These are phyloP conservation scores for Piezodorus guildinii DNA, from an alignment of 1,140 invertebrate species.

Conservation along the genomic window DNA sequence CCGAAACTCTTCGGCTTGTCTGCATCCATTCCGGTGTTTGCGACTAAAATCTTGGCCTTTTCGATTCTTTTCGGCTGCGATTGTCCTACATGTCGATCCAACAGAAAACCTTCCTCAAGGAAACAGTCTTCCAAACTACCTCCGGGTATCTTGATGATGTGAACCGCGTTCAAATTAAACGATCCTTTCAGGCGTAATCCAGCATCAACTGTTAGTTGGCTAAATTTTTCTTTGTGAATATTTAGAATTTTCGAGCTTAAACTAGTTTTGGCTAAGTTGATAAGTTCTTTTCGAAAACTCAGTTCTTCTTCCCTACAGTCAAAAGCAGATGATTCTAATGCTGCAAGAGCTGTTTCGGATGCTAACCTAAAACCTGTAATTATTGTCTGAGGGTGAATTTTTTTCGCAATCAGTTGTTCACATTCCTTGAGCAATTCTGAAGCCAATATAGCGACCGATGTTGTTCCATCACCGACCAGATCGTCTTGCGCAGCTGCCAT, in stretches of 20 bases:
- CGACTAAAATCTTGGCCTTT: slow-evolving; percentile 55
- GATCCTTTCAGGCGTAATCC: slow-evolving; percentile 7
- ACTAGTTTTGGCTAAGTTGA: slow-evolving; percentile 5
- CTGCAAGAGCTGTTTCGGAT: slow-evolving; percentile 41
- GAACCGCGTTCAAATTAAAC: background rate
- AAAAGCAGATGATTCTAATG: slow-evolving; percentile 40
- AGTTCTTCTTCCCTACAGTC: slow-evolving; percentile 37
- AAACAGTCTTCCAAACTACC: slow-evolving; percentile 11
- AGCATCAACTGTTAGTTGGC: background rate
- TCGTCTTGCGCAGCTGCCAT: slow-evolving; percentile 58
- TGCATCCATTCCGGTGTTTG: slow-evolving; percentile 62
- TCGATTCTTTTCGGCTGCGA: slow-evolving; percentile 55
- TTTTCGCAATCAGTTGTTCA: slow-evolving; percentile 45
- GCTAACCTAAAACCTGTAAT: slow-evolving; percentile 52
- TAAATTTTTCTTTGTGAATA: background rate
- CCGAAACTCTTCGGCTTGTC: slow-evolving; percentile 64
- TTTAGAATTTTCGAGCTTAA: slow-evolving; percentile 7
- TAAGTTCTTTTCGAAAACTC: background rate
- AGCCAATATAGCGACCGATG: slow-evolving; percentile 32
- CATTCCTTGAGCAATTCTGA: slow-evolving; percentile 55
- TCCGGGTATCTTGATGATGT: background rate
- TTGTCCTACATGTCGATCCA: slow-evolving; percentile 34
- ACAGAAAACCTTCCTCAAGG: slow-evolving; percentile 4
- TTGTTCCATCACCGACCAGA: slow-evolving; percentile 43
- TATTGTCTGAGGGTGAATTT: slow-evolving; percentile 58